Conservation (phyloP, 2,113 vertebrate species). For the Indicator maculatus region DNA sequence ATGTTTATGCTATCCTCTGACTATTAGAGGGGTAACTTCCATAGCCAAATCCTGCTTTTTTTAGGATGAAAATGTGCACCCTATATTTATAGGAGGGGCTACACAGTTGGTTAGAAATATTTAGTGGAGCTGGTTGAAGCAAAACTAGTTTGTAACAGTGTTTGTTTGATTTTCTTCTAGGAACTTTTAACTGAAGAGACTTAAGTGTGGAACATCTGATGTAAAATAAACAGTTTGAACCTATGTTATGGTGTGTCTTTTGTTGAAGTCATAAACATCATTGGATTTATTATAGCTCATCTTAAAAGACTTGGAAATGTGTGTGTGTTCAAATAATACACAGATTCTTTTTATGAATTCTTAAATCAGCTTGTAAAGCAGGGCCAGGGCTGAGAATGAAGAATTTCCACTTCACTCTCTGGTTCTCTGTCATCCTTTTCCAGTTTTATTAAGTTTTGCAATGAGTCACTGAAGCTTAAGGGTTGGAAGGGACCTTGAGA, state of each 20-base stretch:
- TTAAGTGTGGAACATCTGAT: slow-evolving; percentile 28
- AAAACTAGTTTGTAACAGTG: not conserved
- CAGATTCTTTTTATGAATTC: not conserved
- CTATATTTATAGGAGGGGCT: not conserved
- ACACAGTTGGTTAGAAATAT: not conserved
- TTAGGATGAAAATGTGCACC: not conserved
- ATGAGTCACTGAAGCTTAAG: no score
- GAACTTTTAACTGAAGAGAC: slow-evolving; percentile 76
- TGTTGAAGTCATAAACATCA: not conserved
- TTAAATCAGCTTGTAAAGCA: not conserved
- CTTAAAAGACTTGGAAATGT: not conserved
- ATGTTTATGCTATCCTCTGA: not conserved
- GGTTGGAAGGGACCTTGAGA: no score
- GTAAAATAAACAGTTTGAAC: slow-evolving; percentile 79
- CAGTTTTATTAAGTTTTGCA: not conserved
- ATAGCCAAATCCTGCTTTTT: not conserved
- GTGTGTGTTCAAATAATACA: not conserved
- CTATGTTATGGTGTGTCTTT: not conserved
- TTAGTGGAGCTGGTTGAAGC: not conserved
- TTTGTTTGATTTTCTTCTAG: slow-evolving; percentile 66
- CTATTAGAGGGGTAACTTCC: not conserved
- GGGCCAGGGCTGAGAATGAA: not conserved
- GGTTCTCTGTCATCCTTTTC: not conserved
- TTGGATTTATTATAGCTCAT: not conserved
- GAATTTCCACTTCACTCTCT: not conserved